phyloP scores from a whole-genome alignment of 2,797 vertebrate species.

The Esox masquinongy region DNA sequence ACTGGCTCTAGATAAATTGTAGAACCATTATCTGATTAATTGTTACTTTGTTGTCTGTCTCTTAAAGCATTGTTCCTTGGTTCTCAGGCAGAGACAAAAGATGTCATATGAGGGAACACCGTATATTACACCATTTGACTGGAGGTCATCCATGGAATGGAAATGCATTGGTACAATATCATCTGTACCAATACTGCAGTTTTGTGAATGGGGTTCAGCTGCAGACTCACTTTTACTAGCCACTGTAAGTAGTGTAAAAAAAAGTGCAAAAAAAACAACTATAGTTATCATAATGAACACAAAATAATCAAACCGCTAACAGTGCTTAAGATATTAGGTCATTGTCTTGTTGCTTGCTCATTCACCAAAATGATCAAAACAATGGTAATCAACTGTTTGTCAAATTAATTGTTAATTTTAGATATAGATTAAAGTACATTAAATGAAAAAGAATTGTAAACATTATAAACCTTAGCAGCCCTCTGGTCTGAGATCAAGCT shows the following conservation, averaged over 20 bases:
- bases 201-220: constrained; percentile 41
- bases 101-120: constrained; percentile 50
- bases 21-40: not conserved
- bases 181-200: not conserved
- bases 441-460: not conserved
- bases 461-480: not conserved
- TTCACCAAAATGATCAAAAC: not conserved
- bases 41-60: not conserved
- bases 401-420: not conserved
- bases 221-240: constrained; percentile 10
- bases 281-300: not conserved
- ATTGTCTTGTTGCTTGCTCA: not conserved
- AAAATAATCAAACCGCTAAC: not conserved
- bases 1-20: no score
- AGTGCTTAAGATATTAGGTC: not conserved
- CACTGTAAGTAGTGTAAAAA: not conserved
- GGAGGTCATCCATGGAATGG: constrained; percentile 59
- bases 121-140: constrained; percentile 73
- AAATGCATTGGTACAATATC: not conserved
- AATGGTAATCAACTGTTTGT: not conserved
- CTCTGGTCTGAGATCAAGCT: not conserved
- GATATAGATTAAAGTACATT: not conserved
- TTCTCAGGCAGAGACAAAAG: not conserved
- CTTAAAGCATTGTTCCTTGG: not conserved
- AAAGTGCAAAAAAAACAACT: not conserved